Percentiles rank a stretch among this genome's conserved stretches.
Evolutionary conservation across 1,140 invertebrate genomes (phyloP).

Genomic region (Brachionus koreanus): DNA sequence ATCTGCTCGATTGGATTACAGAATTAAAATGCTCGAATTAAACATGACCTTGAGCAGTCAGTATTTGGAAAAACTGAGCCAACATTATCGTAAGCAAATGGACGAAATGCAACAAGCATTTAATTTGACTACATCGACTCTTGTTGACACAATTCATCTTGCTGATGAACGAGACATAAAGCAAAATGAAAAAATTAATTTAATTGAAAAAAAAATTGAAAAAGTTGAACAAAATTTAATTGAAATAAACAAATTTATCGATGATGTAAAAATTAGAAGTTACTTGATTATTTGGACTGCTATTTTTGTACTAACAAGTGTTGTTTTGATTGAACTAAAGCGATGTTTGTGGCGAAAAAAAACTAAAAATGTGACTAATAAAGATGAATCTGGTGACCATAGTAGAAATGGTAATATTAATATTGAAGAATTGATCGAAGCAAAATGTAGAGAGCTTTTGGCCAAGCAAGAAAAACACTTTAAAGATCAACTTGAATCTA

Average conservation of each 20-base stretch:
- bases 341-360: not conserved
- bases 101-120: conserved; percentile 81
- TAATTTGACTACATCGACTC: conserved; percentile 69
- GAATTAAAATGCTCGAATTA: conserved; percentile 66
- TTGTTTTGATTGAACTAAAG: not conserved
- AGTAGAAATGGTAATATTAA: not conserved
- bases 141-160: conserved; percentile 70
- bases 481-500: not conserved
- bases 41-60: conserved; percentile 90
- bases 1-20: not conserved
- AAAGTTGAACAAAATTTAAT: not conserved
- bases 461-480: not conserved
- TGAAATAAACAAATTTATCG: not conserved
- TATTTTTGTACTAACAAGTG: not conserved
- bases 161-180: conserved; percentile 66
- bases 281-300: not conserved
- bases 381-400: not conserved
- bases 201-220: conserved; percentile 36
- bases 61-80: conserved; percentile 84
- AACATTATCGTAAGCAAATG: conserved; percentile 85
- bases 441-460: not conserved
- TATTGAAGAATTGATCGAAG: not conserved
- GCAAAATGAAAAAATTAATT: conserved; percentile 47
- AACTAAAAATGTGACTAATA: not conserved
- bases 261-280: conserved; percentile 1